Evolutionary conservation across 2,797 vertebrate species (phyloP), one percentile per base, ranked within the genome.

Genomic region (Cynodonichthys magdalenae): DNA sequence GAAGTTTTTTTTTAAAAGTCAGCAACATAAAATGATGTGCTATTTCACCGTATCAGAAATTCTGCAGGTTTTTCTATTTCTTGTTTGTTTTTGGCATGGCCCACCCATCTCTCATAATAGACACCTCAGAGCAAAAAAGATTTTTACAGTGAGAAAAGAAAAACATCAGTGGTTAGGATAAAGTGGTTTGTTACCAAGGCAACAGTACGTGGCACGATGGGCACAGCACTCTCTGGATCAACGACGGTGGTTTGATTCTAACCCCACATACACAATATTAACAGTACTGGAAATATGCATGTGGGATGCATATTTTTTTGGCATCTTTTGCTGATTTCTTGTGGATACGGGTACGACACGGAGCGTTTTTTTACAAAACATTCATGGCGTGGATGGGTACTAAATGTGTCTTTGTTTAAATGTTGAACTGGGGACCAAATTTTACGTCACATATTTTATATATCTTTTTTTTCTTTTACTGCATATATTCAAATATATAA

Each of bases 141-240:
- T 83, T 83, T 86, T 87, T 85, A 90, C 86, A 90, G 86, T 87
- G 84, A 83, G 74, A 91, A 82, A 87, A 24, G 24, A 24, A 24
- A 85, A 83, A 14, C 12, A 12, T 81, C 79, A 65, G 77, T 65
- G 74, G 71, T 83, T 85, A 82, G 77, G 81, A 82, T 84, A 84
- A 82, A 79, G 71, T 80, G 82, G 73, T 90, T 88, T 77, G 88
- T 92, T 91, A 90, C 88, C 90, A 91, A 92, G 91, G 91, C 90
- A 92, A 91, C 85, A 72, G 82, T 88, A 88, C 77, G 78, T 84
- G 87, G 88, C 84, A 87, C 89, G 27, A 85, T 59, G 86, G 83
- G 79, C 85, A 88, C 85, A 81, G 84, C 77, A 82, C 82, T 88
- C 73, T 79, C 80, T 71, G 77, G 78, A 74, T 72, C 79, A 69